Percentiles rank a stretch among this genome's conserved stretches.
phyloP scores from a whole-genome alignment of 2,113 vertebrate species.

The Micronisus gabar region DNA sequence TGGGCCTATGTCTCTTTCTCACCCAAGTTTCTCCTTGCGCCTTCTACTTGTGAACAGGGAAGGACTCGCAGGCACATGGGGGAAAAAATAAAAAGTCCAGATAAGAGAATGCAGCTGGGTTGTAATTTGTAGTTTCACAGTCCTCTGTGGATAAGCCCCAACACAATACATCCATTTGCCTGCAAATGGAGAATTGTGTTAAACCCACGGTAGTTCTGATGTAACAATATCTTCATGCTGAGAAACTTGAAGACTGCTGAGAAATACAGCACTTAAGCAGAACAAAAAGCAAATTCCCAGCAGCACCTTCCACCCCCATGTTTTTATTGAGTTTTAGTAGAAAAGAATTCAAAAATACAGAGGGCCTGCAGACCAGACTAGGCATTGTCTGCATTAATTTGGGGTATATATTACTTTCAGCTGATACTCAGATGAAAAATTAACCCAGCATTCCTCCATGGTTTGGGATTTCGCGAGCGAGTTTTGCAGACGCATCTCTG shows the following conservation, averaged over 20 bases:
- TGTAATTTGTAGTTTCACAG: constrained; percentile 71
- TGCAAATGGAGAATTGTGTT: constrained; percentile 72
- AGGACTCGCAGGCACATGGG: neutral
- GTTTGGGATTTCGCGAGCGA: neutral
- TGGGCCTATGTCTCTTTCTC: neutral
- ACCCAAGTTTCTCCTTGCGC: neutral
- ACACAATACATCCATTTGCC: constrained; percentile 72
- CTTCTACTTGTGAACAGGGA: neutral
- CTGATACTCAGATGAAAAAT: constrained; percentile 46
- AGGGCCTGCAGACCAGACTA: constrained; percentile 55
- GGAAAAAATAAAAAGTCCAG: neutral
- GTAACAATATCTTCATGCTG: constrained; percentile 72
- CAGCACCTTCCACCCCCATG: constrained; percentile 69
- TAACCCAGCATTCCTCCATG: constrained; percentile 22
- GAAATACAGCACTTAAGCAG: constrained; percentile 69
- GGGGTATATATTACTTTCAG: constrained; percentile 57
- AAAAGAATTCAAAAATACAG: constrained; percentile 63
- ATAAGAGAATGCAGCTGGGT: constrained; percentile 51
- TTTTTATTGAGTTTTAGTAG: constrained; percentile 64
- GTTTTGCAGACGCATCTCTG: neutral
- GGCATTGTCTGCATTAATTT: constrained; percentile 63
- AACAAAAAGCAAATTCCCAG: constrained; percentile 71
- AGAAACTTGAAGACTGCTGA: constrained; percentile 69
- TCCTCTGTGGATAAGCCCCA: constrained; percentile 61
- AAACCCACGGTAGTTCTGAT: constrained; percentile 61